phyloP scores from a whole-genome alignment of 2,888 invertebrate genomes.

The Tridacna gigas region DNA sequence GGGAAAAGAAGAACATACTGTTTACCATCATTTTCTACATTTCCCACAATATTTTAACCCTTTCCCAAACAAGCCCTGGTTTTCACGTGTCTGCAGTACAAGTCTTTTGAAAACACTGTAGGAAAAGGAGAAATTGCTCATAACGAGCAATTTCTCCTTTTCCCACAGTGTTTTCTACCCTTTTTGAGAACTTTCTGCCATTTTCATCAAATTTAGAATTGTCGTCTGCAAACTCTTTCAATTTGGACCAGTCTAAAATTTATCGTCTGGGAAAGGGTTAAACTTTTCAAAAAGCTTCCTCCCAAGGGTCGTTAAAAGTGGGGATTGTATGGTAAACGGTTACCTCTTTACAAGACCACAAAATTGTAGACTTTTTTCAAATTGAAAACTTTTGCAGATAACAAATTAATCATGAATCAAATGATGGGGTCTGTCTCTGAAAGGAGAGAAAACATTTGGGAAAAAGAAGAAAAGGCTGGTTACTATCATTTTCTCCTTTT shows the following conservation, averaged over 20 bases:
- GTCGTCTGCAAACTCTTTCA: background rate
- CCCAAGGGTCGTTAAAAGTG: background rate
- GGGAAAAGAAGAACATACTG: too few species aligned
- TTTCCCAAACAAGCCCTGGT: background rate
- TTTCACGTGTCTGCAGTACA: background rate
- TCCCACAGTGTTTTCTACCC: background rate
- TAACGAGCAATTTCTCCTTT: constrained; percentile 1
- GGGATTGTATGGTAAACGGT: background rate
- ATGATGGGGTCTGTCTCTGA: too few species aligned
- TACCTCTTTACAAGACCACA: background rate
- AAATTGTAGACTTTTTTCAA: too few species aligned
- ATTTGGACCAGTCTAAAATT: background rate
- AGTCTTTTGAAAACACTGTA: background rate
- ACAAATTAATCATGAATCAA: too few species aligned
- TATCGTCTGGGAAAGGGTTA: background rate
- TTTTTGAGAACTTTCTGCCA: background rate
- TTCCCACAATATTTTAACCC: too few species aligned
- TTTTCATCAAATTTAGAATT: constrained; percentile 3
- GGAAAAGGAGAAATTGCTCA: background rate
- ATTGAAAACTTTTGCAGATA: too few species aligned
- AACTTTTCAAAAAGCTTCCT: background rate
- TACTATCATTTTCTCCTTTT: too few species aligned
- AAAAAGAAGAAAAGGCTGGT: too few species aligned
- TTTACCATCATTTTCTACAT: too few species aligned
- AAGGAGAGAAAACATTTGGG: too few species aligned